Evolutionary conservation across 2,797 vertebrate species (phyloP).

Genomic region (Loris lydekkerianus): DNA sequence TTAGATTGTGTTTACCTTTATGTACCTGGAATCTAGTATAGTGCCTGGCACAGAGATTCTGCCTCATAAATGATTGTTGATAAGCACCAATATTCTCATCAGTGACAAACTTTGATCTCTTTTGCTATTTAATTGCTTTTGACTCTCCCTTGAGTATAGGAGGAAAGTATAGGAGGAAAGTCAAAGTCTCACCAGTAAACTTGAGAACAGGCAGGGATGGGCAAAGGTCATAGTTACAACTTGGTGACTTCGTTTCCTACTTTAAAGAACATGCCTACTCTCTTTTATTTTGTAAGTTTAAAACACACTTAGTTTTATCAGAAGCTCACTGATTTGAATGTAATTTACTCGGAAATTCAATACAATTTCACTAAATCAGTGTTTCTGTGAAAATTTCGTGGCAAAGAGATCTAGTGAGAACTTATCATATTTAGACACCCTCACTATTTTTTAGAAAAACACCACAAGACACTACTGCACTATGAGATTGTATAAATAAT

Average conservation of each 20-base stretch:
- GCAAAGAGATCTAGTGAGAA: conserved; percentile 36
- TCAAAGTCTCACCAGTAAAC: background rate
- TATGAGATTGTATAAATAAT: conserved; percentile 79
- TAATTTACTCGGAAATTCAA: conserved; percentile 26
- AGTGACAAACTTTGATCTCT: background rate
- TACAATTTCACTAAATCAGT: conserved; percentile 50
- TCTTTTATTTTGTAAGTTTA: conserved; percentile 48
- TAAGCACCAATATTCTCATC: background rate
- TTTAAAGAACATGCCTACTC: background rate
- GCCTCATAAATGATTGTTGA: background rate
- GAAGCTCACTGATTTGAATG: background rate
- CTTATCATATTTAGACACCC: conserved; percentile 12
- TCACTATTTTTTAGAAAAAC: conserved; percentile 73
- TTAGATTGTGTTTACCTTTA: background rate
- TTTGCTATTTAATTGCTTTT: background rate
- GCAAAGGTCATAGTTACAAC: background rate
- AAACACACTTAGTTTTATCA: conserved; percentile 40
- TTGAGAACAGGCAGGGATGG: background rate
- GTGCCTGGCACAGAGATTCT: background rate
- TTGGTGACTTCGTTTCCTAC: background rate
- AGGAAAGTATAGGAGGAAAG: background rate
- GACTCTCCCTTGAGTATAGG: background rate
- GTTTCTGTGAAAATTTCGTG: conserved; percentile 43
- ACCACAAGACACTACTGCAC: conserved; percentile 36
- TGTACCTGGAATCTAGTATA: background rate